Percentiles rank a stretch among this genome's conserved stretches.
Evolutionary conservation across 2,797 vertebrate species (phyloP).

Genomic region (Cetoscarus ocellatus): DNA sequence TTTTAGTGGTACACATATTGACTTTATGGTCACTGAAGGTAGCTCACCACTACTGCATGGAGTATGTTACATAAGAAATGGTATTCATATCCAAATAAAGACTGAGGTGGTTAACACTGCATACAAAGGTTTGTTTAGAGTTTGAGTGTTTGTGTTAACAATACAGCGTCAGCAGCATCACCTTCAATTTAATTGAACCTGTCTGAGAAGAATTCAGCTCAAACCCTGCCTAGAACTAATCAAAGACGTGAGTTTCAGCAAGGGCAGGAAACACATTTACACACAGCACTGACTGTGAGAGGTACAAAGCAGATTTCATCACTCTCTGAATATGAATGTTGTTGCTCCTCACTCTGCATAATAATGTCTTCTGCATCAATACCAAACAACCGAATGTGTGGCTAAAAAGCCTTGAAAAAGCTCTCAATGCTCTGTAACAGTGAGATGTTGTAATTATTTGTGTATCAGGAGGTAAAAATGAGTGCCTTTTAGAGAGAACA

Average conservation of each 20-base stretch:
- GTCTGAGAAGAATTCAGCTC: neutral
- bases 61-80: too few species aligned
- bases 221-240: neutral
- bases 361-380: slow-evolving; percentile 1
- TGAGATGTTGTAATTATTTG: slow-evolving; percentile 1
- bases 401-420: neutral
- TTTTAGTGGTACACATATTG: too few species aligned
- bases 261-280: neutral
- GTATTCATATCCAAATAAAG: neutral
- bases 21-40: too few species aligned
- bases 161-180: neutral
- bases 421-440: neutral
- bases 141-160: neutral
- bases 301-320: slow-evolving; percentile 3
- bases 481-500: slow-evolving; percentile 24
- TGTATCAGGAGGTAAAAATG: slow-evolving; percentile 2
- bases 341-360: neutral
- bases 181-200: neutral
- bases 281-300: neutral
- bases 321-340: slow-evolving; percentile 14
- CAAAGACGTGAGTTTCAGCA: slow-evolving; percentile 2
- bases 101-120: neutral
- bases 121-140: neutral
- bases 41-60: too few species aligned
- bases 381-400: slow-evolving; percentile 11